These are phyloP conservation scores for Drosophila cardini DNA, from an alignment of 1,140 invertebrate genomes.

Conservation along the genomic window DNA sequence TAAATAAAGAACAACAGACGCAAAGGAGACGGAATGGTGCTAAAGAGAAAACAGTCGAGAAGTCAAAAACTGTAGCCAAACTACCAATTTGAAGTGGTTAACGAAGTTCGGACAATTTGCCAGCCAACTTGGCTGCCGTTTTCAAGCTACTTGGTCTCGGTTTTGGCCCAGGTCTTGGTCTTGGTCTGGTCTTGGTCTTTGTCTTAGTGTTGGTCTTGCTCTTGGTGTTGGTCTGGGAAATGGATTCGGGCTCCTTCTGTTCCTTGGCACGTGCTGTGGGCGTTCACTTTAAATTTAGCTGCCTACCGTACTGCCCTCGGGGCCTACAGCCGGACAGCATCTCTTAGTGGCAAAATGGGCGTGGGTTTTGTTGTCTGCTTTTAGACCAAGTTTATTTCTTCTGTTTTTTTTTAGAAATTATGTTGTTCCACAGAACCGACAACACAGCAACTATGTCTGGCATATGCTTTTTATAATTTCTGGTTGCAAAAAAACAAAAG, in stretches of 20 bases:
- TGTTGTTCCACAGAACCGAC: constrained; percentile 47
- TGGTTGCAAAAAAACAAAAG: background rate
- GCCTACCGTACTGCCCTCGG: constrained; percentile 49
- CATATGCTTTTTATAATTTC: background rate
- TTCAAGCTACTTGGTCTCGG: constrained; percentile 13
- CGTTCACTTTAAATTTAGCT: constrained; percentile 70
- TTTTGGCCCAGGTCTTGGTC: constrained; percentile 9
- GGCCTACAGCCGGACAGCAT: constrained; percentile 16
- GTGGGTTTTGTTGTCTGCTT: constrained; percentile 49
- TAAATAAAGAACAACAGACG: constrained; percentile 63
- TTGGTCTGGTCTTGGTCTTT: constrained; percentile 27
- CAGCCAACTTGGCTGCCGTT: constrained; percentile 71
- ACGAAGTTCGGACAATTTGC: constrained; percentile 25
- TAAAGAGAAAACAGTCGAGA: constrained; percentile 2
- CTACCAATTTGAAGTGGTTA: constrained; percentile 66
- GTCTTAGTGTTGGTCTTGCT: background rate
- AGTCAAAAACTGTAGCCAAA: constrained; percentile 27
- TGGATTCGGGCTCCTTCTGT: constrained; percentile 30
- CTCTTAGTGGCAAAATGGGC: constrained; percentile 66
- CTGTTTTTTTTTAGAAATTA: constrained; percentile 49
- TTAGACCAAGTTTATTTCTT: background rate
- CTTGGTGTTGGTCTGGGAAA: constrained; percentile 11
- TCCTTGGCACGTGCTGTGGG: constrained; percentile 70
- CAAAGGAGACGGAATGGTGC: constrained; percentile 34
- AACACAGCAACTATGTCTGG: background rate